Conservation (phyloP, 1,140 invertebrate genomes). For the Sesamia nonagrioides region DNA sequence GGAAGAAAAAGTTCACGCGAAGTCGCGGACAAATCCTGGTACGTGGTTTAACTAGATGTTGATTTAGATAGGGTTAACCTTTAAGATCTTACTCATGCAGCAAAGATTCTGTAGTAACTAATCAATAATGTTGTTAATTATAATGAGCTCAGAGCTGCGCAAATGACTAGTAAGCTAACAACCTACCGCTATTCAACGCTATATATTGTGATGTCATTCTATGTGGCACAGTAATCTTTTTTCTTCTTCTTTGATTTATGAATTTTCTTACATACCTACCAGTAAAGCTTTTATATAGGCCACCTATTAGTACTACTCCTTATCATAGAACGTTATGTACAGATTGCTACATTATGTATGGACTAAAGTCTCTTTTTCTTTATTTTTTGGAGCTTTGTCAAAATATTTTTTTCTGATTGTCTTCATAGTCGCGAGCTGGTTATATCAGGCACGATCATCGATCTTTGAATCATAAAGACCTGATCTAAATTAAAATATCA, state of each 20-base stretch:
- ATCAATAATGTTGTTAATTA: not conserved
- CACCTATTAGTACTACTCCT: too few species aligned
- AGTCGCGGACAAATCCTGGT: too few species aligned
- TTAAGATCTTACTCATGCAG: conserved; percentile 9
- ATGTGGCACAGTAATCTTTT: not conserved
- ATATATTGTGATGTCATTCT: too few species aligned
- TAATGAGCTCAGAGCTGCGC: not conserved
- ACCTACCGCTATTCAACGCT: not conserved
- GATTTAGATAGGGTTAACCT: not conserved
- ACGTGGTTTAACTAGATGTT: too few species aligned
- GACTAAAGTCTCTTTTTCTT: too few species aligned
- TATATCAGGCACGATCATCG: not conserved
- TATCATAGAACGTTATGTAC: too few species aligned
- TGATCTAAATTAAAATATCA: not conserved
- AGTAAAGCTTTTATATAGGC: too few species aligned
- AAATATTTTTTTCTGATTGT: too few species aligned
- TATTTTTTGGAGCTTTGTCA: too few species aligned
- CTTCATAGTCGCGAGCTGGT: not conserved
- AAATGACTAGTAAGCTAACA: not conserved
- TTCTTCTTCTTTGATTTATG: not conserved
- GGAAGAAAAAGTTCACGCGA: too few species aligned
- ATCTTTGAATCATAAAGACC: conserved; percentile 4
- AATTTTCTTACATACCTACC: not conserved
- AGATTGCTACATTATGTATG: too few species aligned
- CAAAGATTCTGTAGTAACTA: not conserved